A percentile compares a stretch with the other conserved stretches of the same genome.
Evolutionary conservation across 2,113 vertebrate species (phyloP).

Genomic region (Aptenodytes forsteri): DNA sequence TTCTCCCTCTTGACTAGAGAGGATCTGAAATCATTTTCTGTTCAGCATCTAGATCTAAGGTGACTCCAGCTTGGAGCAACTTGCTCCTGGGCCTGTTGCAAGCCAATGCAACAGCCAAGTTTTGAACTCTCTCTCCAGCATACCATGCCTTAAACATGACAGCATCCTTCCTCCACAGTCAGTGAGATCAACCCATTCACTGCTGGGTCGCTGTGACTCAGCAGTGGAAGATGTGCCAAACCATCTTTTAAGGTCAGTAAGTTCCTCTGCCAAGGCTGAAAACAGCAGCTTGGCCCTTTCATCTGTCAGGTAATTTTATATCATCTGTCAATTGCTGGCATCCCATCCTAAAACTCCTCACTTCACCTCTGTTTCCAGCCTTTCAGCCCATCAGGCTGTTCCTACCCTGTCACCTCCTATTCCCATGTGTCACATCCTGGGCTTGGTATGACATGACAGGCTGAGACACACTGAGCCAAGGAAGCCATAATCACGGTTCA

Average conservation of each 20-base stretch:
- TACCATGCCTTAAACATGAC: fast-evolving
- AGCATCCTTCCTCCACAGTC: not conserved
- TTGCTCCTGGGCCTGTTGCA: not conserved
- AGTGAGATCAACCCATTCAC: not conserved
- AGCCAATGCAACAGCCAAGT: not conserved
- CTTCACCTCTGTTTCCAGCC: conserved; percentile 13
- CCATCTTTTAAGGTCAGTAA: not conserved
- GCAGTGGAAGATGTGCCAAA: not conserved
- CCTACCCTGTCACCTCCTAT: conserved; percentile 34
- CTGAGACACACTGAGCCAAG: not conserved
- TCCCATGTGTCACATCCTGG: not conserved
- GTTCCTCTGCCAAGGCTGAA: not conserved
- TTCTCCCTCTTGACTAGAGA: not conserved
- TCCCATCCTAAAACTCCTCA: conserved; percentile 34
- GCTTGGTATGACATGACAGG: not conserved
- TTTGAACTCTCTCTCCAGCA: not conserved
- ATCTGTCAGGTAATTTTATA: conserved; percentile 18
- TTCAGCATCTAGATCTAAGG: not conserved
- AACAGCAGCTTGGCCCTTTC: conserved; percentile 41
- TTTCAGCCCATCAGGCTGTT: not conserved
- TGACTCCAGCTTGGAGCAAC: not conserved
- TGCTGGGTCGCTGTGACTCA: not conserved
- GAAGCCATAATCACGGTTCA: fast-evolving
- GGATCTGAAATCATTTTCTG: not conserved
- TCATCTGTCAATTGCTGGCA: conserved; percentile 6